phyloP scores from a whole-genome alignment of 2,797 vertebrate genomes.

The Liasis olivaceus region DNA sequence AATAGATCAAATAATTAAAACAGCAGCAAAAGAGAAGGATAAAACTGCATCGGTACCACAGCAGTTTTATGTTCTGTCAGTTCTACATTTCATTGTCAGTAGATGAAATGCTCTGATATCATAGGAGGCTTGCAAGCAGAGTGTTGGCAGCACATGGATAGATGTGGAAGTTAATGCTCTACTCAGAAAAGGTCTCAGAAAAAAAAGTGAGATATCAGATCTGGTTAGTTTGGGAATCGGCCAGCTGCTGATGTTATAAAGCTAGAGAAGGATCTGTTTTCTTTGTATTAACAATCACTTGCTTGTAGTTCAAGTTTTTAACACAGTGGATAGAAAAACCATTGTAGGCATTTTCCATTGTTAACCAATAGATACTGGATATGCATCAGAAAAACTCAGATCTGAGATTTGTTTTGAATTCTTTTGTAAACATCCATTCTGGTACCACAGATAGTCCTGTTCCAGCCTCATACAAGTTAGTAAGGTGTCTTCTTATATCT shows the following conservation, averaged over 20 bases:
- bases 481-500: slow-evolving; percentile 41
- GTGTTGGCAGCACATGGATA: not conserved
- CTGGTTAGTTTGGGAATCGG: not conserved
- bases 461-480: slow-evolving; percentile 49
- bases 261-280: too few relatives aligned
- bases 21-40: not conserved
- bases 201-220: not conserved
- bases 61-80: not conserved
- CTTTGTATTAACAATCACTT: not conserved
- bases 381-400: not conserved
- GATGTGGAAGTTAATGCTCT: not conserved
- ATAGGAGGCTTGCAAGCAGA: not conserved
- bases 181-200: not conserved
- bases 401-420: not conserved
- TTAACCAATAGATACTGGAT: not conserved
- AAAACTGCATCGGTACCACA: not conserved
- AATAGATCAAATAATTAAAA: not conserved
- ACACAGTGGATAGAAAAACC: not conserved
- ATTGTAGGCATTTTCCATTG: not conserved
- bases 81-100: not conserved
- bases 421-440: slow-evolving; percentile 35
- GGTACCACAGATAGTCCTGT: slow-evolving; percentile 17
- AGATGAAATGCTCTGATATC: not conserved
- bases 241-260: not conserved
- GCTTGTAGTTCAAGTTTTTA: not conserved